Percentiles rank a stretch among this genome's conserved stretches.
These are phyloP conservation scores for Stomatorhinus walkeri DNA, from an alignment of 2,797 vertebrate genomes.

Conservation along the genomic window DNA sequence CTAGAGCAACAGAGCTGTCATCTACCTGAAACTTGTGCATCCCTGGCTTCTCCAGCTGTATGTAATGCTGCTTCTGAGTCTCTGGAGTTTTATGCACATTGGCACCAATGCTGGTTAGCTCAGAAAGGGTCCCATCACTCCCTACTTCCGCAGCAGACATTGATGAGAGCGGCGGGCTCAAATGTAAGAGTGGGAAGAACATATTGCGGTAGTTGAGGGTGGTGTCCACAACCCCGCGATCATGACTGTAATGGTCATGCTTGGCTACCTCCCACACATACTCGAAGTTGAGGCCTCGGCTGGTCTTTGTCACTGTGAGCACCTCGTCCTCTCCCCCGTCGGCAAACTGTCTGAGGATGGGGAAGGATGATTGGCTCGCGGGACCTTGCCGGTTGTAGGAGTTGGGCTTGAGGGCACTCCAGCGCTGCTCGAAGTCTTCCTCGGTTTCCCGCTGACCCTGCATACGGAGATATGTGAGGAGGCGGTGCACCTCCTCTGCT, in stretches of 20 bases:
- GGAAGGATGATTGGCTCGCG: slow-evolving; percentile 77
- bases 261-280: slow-evolving; percentile 96
- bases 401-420: slow-evolving; percentile 89
- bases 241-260: slow-evolving; percentile 79
- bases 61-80: slow-evolving; percentile 84
- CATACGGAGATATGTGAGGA: slow-evolving; percentile 90
- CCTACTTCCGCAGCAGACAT: slow-evolving; percentile 56
- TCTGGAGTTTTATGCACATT: slow-evolving; percentile 25
- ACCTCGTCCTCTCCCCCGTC: slow-evolving; percentile 86
- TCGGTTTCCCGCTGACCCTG: slow-evolving; percentile 89
- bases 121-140: slow-evolving; percentile 49
- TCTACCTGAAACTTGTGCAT: slow-evolving; percentile 62
- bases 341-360: slow-evolving; percentile 84
- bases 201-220: slow-evolving; percentile 84
- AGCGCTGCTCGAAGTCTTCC: slow-evolving; percentile 90
- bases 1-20: slow-evolving; percentile 39
- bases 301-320: slow-evolving; percentile 94
- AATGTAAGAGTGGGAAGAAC: slow-evolving; percentile 84
- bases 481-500: slow-evolving; percentile 86
- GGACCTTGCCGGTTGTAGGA: slow-evolving; percentile 66
- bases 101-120: slow-evolving; percentile 63
- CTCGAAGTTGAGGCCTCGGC: slow-evolving; percentile 93
- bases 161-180: slow-evolving; percentile 76
- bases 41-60: slow-evolving; percentile 85
- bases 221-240: slow-evolving; percentile 65